These are phyloP conservation scores for Muscidifurax raptorellus DNA, from an alignment of 1,140 invertebrate species.

Conservation along the genomic window DNA sequence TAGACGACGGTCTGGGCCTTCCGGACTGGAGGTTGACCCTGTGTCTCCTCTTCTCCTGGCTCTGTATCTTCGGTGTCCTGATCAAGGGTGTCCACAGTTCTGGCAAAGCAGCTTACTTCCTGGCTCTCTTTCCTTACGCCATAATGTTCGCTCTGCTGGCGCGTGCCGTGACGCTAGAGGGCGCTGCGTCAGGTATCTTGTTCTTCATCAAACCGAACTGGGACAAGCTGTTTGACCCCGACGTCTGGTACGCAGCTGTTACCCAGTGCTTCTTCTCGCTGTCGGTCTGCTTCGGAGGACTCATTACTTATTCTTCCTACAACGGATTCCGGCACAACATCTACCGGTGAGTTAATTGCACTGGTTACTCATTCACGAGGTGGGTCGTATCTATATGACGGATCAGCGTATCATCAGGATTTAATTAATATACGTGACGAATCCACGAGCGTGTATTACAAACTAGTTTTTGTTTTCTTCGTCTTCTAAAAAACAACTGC, in stretches of 20 bases:
- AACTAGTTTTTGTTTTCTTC: too few species aligned
- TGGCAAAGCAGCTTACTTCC: slow-evolving; percentile 78
- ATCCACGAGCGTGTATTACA: too few species aligned
- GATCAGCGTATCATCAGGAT: too few species aligned
- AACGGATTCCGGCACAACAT: slow-evolving; percentile 82
- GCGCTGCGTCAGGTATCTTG: slow-evolving; percentile 80
- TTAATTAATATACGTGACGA: too few species aligned
- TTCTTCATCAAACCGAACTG: slow-evolving; percentile 83
- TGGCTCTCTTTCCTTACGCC: slow-evolving; percentile 81
- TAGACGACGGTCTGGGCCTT: slow-evolving; percentile 80
- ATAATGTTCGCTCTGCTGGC: slow-evolving; percentile 79
- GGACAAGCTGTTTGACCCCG: slow-evolving; percentile 79
- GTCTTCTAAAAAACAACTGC: too few species aligned
- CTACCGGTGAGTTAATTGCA: slow-evolving; percentile 76
- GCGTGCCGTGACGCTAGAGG: slow-evolving; percentile 75
- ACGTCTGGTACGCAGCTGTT: slow-evolving; percentile 89
- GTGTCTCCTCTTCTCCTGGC: slow-evolving; percentile 80
- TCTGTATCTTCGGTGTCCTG: slow-evolving; percentile 79
- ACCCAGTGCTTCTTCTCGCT: slow-evolving; percentile 89
- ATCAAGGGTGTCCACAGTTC: slow-evolving; percentile 78
- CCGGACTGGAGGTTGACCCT: slow-evolving; percentile 81
- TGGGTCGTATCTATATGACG: background rate
- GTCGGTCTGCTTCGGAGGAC: slow-evolving; percentile 82
- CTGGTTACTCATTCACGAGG: slow-evolving; percentile 16
- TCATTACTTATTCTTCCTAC: slow-evolving; percentile 85